Percentiles rank a stretch among this genome's conserved stretches.
These are phyloP conservation scores for Bos indicus DNA, from an alignment of 2,113 vertebrate species.

Conservation along the genomic window DNA sequence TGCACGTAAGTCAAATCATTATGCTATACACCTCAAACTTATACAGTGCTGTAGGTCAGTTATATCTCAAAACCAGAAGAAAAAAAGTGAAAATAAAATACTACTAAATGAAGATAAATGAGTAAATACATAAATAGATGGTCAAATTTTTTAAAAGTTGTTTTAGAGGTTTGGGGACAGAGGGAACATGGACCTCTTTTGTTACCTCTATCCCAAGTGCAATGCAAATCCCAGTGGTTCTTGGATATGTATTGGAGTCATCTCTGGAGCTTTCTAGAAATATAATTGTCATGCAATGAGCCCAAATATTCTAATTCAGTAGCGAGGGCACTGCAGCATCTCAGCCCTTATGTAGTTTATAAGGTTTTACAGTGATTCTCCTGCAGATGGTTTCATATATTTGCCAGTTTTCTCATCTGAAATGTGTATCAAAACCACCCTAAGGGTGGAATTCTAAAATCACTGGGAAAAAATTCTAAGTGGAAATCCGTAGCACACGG, in stretches of 20 bases:
- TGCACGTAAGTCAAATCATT: background rate
- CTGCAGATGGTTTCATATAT: background rate
- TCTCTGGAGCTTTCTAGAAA: background rate
- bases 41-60: background rate
- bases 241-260: background rate
- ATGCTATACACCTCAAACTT: background rate
- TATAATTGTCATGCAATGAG: background rate
- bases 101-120: background rate
- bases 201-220: background rate
- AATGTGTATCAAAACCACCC: background rate
- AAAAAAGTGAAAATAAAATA: background rate
- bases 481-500: background rate
- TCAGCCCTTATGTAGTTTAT: background rate
- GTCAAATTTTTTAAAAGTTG: background rate
- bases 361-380: background rate
- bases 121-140: background rate
- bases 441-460: background rate
- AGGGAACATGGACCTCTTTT: rapidly evolving
- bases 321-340: too few species aligned
- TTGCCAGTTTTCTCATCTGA: background rate
- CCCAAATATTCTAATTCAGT: background rate
- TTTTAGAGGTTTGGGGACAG: background rate
- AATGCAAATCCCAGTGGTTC: background rate
- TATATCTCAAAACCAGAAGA: background rate
- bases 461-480: background rate